Evolutionary conservation across 2,797 vertebrate genomes (phyloP).

Genomic region (Melopsittacus undulatus): DNA sequence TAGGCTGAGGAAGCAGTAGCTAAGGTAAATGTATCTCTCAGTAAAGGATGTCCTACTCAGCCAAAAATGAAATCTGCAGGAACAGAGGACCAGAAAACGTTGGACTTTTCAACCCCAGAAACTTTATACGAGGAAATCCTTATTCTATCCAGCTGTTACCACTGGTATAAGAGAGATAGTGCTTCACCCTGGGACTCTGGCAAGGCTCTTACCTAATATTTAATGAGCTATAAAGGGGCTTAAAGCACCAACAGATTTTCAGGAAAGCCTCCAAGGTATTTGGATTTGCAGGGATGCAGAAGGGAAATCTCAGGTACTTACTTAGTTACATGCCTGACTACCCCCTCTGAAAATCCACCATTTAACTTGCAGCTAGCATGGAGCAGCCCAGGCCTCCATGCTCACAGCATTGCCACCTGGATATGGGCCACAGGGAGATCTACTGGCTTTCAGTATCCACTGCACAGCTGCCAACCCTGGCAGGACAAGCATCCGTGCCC

Average conservation of each 20-base stretch:
- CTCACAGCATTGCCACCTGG: neutral
- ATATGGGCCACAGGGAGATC: neutral
- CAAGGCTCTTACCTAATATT: neutral
- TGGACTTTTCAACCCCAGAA: neutral
- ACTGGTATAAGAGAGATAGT: neutral
- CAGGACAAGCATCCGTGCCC: neutral
- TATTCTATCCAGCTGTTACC: neutral
- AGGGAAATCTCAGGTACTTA: conserved; percentile 19
- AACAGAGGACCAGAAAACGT: neutral
- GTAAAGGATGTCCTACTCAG: neutral
- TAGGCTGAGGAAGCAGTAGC: neutral
- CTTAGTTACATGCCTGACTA: neutral
- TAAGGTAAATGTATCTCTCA: neutral
- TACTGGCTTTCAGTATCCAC: neutral
- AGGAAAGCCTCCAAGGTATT: neutral
- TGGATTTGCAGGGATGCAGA: conserved; percentile 12
- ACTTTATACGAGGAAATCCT: neutral
- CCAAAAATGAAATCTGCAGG: neutral
- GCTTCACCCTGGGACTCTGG: neutral
- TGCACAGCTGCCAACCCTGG: neutral
- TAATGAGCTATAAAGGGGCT: neutral
- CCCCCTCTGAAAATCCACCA: neutral
- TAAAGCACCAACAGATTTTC: conserved; percentile 1
- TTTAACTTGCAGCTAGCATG: neutral
- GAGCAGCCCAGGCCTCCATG: neutral